These are phyloP conservation scores for Cherax quadricarinatus DNA, from an alignment of 1,140 invertebrate species.

Conservation along the genomic window DNA sequence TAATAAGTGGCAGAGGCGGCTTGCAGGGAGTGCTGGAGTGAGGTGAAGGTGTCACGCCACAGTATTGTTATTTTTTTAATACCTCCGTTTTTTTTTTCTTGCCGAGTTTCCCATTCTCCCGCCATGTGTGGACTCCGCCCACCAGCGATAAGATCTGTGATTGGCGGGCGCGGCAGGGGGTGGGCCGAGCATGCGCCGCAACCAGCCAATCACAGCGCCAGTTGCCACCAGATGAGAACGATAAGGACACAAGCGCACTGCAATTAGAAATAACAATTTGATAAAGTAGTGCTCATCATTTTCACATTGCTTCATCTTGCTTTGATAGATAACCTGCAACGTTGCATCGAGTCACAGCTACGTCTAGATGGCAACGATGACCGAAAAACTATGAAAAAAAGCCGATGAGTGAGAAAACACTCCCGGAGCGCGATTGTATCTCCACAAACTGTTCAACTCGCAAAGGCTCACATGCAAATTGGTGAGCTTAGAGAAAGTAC, in stretches of 20 bases:
- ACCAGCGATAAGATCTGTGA: slow-evolving; percentile 68
- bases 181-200: slow-evolving; percentile 65
- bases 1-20: background rate
- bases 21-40: slow-evolving; percentile 14
- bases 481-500: slow-evolving; percentile 68
- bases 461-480: slow-evolving; percentile 68
- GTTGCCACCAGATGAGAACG: slow-evolving; percentile 64
- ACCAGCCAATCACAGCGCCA: slow-evolving; percentile 64
- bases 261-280: slow-evolving; percentile 73
- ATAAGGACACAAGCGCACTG: slow-evolving; percentile 72
- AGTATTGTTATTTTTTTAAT: slow-evolving; percentile 26
- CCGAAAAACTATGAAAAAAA: slow-evolving; percentile 52
- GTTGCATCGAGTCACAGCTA: slow-evolving; percentile 48
- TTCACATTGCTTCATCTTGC: slow-evolving; percentile 72
- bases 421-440: slow-evolving; percentile 58
- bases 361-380: slow-evolving; percentile 43
- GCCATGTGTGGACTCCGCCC: slow-evolving; percentile 68
- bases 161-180: slow-evolving; percentile 68
- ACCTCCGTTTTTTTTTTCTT: slow-evolving; percentile 28
- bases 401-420: slow-evolving; percentile 49
- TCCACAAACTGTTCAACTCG: slow-evolving; percentile 55
- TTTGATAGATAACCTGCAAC: slow-evolving; percentile 68
- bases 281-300: slow-evolving; percentile 72
- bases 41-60: background rate
- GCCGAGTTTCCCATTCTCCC: slow-evolving; percentile 66